A percentile compares a stretch with the other conserved stretches of the same genome.
These are phyloP conservation scores for Jacana jacana DNA, from an alignment of 2,113 vertebrate genomes.

Conservation along the genomic window DNA sequence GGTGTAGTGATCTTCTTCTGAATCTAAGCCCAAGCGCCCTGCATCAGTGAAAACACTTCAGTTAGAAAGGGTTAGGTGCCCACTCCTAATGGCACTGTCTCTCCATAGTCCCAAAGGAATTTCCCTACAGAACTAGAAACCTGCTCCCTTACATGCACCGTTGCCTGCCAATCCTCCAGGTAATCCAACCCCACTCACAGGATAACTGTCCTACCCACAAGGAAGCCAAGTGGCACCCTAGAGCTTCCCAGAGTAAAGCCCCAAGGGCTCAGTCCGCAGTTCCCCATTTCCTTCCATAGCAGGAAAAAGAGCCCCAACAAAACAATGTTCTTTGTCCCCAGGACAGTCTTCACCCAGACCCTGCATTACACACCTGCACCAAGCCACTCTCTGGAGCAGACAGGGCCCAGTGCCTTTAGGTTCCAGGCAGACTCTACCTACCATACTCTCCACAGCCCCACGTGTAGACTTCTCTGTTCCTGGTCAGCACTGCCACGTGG, in stretches of 20 bases:
- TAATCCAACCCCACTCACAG: not conserved
- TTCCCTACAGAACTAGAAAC: not conserved
- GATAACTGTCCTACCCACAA: not conserved
- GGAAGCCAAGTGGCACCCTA: not conserved
- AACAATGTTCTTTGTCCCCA: not conserved
- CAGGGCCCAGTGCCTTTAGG: not conserved
- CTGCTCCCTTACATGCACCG: not conserved
- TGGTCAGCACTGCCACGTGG: conserved; percentile 91
- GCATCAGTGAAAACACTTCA: not conserved
- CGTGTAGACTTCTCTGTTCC: conserved; percentile 86
- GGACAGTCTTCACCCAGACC: not conserved
- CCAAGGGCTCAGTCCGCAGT: not conserved
- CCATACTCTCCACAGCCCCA: conserved; percentile 98
- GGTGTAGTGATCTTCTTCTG: conserved; percentile 90
- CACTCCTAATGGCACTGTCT: not conserved
- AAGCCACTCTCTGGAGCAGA: not conserved
- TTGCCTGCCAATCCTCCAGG: not conserved
- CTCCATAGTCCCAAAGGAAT: not conserved
- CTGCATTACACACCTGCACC: not conserved
- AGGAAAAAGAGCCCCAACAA: not conserved
- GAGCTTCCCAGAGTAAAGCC: not conserved
- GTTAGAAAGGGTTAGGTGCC: not conserved
- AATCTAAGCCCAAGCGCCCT: conserved; percentile 96
- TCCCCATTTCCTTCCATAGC: not conserved
- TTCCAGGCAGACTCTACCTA: conserved; percentile 50